phyloP scores from a whole-genome alignment of 2,888 invertebrate genomes.

The Lordiphosa andalusiaca region DNA sequence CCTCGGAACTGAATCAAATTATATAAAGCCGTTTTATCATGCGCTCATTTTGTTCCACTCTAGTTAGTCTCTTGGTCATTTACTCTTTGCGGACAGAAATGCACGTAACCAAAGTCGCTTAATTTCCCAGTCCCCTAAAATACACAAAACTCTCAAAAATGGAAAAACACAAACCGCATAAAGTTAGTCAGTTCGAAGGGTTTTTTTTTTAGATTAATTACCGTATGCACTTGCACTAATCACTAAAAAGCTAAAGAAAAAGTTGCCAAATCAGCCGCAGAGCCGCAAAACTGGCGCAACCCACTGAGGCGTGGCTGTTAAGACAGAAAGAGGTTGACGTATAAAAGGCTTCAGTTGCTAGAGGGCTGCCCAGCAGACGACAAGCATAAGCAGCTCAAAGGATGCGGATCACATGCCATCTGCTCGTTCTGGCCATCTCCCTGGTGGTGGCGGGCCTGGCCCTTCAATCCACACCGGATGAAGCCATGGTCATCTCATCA shows the following conservation, averaged over 20 bases:
- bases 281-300: conserved; percentile 31
- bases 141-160: conserved; percentile 11
- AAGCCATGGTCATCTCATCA: conserved; percentile 52
- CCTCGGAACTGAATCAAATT: too few relatives aligned
- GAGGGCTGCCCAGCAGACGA: conserved; percentile 51
- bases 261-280: conserved; percentile 72
- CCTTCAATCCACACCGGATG: conserved; percentile 47
- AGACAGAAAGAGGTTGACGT: conserved; percentile 8
- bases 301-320: conserved; percentile 37
- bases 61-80: conserved; percentile 7
- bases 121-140: conserved; percentile 17
- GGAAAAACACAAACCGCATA: conserved; percentile 50
- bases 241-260: conserved; percentile 15
- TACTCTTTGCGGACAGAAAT: conserved; percentile 6
- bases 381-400: conserved; percentile 49
- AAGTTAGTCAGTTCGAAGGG: conserved; percentile 62
- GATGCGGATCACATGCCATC: conserved; percentile 52
- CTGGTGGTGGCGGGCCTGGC: conserved; percentile 32
- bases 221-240: conserved; percentile 61
- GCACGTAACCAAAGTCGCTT: conserved; percentile 59
- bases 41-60: conserved; percentile 15
- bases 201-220: conserved; percentile 46
- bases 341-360: conserved; percentile 51
- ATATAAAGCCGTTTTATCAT: too few relatives aligned
- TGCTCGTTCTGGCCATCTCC: conserved; percentile 41